Conservation (phyloP, 2,888 invertebrate genomes). For the Scelioninae gen. 2 region DNA sequence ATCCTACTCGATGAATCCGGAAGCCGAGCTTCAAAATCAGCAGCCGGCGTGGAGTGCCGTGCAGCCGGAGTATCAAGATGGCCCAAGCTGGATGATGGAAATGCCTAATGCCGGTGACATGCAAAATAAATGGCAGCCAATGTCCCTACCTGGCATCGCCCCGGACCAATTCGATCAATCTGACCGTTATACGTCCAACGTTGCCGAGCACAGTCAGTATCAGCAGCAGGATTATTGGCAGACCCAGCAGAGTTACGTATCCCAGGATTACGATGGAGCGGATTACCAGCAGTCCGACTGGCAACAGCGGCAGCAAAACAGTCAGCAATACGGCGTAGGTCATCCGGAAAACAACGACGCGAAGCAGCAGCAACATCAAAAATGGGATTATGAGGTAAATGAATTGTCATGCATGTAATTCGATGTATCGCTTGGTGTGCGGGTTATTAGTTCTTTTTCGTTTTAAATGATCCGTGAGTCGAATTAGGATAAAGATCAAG, state of each 20-base stretch:
- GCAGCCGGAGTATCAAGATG: slow-evolving; percentile 63
- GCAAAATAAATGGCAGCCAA: slow-evolving; percentile 69
- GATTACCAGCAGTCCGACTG: slow-evolving; percentile 67
- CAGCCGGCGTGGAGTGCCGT: slow-evolving; percentile 63
- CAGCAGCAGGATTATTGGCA: slow-evolving; percentile 66
- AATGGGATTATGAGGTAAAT: slow-evolving; percentile 75
- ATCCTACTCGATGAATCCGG: slow-evolving; percentile 54
- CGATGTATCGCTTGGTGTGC: slow-evolving; percentile 38
- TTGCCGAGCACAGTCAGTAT: slow-evolving; percentile 63
- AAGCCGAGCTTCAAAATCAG: slow-evolving; percentile 64
- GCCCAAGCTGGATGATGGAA: slow-evolving; percentile 68
- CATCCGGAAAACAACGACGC: slow-evolving; percentile 68
- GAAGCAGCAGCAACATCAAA: slow-evolving; percentile 68
- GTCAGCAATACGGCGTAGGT: slow-evolving; percentile 64
- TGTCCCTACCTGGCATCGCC: slow-evolving; percentile 65
- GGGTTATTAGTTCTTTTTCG: slow-evolving; percentile 19
- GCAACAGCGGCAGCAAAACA: slow-evolving; percentile 63
- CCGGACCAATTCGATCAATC: slow-evolving; percentile 63
- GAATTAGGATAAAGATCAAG: no score
- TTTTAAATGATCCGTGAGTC: background rate
- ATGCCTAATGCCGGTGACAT: slow-evolving; percentile 60
- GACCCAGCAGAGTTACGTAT: slow-evolving; percentile 64
- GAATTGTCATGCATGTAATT: slow-evolving; percentile 13
- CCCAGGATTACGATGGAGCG: slow-evolving; percentile 64
- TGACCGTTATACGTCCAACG: slow-evolving; percentile 62